These are phyloP conservation scores for Eidolon helvum DNA, from an alignment of 2,113 vertebrate species.

Conservation along the genomic window DNA sequence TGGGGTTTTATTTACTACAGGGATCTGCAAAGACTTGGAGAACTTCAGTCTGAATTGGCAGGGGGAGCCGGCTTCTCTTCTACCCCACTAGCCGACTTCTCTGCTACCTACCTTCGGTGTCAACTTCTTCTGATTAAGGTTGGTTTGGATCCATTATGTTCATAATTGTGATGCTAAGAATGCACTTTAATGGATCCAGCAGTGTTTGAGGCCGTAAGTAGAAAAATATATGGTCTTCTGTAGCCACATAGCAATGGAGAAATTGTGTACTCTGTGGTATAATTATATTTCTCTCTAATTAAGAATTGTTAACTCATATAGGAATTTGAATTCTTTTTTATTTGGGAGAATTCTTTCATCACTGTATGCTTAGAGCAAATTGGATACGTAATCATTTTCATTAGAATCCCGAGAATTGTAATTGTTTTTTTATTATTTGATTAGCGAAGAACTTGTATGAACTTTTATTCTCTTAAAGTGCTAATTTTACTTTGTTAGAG, in stretches of 20 bases:
- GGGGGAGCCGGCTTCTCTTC: constrained; percentile 97
- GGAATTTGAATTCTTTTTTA: not conserved
- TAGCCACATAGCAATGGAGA: not conserved
- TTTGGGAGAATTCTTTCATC: constrained; percentile 29
- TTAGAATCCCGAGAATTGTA: constrained; percentile 21
- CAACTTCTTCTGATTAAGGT: constrained; percentile 97
- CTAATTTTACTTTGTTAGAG: constrained; percentile 12
- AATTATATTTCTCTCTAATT: constrained; percentile 40
- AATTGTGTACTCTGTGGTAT: not conserved
- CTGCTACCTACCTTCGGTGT: constrained; percentile 94
- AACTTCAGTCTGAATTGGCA: constrained; percentile 95
- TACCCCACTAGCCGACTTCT: constrained; percentile 95
- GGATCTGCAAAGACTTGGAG: constrained; percentile 94
- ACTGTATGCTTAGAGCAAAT: not conserved
- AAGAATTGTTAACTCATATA: constrained; percentile 29
- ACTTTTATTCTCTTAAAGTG: constrained; percentile 27
- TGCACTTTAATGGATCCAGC: not conserved
- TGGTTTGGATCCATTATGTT: constrained; percentile 20
- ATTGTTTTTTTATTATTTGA: constrained; percentile 21
- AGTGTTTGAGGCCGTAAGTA: not conserved
- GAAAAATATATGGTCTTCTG: not conserved
- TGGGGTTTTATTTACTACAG: constrained; percentile 78
- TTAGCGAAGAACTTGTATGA: not conserved
- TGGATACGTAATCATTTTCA: not conserved
- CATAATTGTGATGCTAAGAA: not conserved